Evolutionary conservation across 35 echinoderm and acorn worm species (phyloP).

Genomic region (Ptychodera flava): DNA sequence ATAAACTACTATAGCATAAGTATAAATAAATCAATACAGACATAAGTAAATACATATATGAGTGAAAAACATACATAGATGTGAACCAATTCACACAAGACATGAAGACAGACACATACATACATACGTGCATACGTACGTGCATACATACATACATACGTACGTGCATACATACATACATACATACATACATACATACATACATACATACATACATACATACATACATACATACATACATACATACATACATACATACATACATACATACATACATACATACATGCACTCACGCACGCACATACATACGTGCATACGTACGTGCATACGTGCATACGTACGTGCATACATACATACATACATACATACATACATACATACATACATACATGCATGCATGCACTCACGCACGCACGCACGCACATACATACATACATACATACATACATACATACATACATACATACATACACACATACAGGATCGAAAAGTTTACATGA

Average conservation of each 20-base stretch:
- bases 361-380: neutral
- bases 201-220: neutral
- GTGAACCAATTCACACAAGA: neutral
- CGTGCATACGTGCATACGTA: neutral
- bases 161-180: neutral
- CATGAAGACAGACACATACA: neutral
- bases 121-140: neutral
- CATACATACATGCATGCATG: conserved; percentile 35
- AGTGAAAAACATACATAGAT: too few relatives aligned
- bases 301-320: neutral
- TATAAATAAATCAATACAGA: too few relatives aligned
- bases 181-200: neutral
- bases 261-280: neutral
- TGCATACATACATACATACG: neutral
- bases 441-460: conserved; percentile 44
- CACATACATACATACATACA: conserved; percentile 36
- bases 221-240: neutral
- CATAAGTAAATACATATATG: too few relatives aligned
- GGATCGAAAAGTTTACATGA: too few relatives aligned
- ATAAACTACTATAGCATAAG: neutral
- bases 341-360: neutral
- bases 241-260: neutral
- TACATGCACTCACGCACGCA: neutral
- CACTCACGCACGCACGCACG: conserved; percentile 26
- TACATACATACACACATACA: conserved; percentile 42